Percentiles rank a stretch among this genome's conserved stretches.
These are phyloP conservation scores for Oreochromis tanganicae DNA, from an alignment of 2,113 vertebrate species.

Conservation along the genomic window DNA sequence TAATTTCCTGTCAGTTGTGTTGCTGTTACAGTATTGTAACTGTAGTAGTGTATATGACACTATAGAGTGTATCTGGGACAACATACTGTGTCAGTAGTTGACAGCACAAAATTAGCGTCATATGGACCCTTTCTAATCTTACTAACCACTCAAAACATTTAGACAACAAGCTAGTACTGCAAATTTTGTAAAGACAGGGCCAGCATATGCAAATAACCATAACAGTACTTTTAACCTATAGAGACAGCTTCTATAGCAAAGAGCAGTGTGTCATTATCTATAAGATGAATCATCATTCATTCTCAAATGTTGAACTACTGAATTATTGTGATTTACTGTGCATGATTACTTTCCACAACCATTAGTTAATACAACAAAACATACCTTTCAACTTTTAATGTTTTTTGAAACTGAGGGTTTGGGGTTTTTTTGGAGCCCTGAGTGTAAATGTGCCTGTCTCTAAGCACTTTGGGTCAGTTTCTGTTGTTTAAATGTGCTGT, in stretches of 20 bases:
- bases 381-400: neutral
- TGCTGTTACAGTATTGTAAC: neutral
- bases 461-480: neutral
- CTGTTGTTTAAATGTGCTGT: neutral
- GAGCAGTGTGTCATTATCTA: neutral
- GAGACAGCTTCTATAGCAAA: neutral
- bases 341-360: neutral
- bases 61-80: neutral
- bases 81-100: neutral
- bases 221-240: neutral
- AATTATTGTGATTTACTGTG: neutral
- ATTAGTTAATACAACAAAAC: neutral
- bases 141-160: neutral
- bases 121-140: neutral
- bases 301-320: neutral
- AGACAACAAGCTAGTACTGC: neutral
- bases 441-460: neutral
- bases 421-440: rapidly evolving
- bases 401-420: neutral
- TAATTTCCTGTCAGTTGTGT: neutral
- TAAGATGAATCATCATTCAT: neutral
- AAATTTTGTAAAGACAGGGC: neutral
- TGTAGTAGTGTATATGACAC: neutral
- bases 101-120: neutral
- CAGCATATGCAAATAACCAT: neutral